Evolutionary conservation across 2,797 vertebrate genomes (phyloP).

Genomic region (Sylvilagus floridanus): DNA sequence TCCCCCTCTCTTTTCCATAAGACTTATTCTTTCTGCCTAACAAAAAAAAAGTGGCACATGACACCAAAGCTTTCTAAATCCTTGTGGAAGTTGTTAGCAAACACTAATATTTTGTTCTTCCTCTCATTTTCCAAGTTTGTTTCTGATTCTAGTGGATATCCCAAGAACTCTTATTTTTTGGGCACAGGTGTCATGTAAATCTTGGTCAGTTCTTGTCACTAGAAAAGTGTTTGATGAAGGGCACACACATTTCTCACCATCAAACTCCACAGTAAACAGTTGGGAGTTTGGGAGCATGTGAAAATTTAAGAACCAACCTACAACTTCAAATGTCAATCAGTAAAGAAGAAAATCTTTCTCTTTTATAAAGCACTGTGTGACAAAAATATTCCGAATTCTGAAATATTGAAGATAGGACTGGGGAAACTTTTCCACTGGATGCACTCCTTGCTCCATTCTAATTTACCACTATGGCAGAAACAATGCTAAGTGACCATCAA

Average conservation of each 20-base stretch:
- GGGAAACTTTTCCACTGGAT: neutral
- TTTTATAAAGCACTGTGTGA: neutral
- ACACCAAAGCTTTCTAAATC: neutral
- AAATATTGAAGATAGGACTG: neutral
- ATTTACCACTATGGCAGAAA: neutral
- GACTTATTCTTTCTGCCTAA: neutral
- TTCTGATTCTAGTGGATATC: neutral
- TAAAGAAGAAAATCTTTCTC: neutral
- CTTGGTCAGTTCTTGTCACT: neutral
- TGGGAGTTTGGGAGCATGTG: neutral
- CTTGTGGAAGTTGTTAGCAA: neutral
- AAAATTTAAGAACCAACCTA: neutral
- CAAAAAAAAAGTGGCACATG: neutral
- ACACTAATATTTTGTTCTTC: neutral
- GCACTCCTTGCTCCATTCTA: neutral
- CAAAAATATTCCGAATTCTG: neutral
- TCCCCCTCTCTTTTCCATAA: neutral
- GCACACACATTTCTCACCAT: neutral
- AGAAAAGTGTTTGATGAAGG: neutral
- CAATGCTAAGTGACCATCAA: neutral
- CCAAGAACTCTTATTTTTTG: neutral
- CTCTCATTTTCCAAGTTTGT: conserved; percentile 22
- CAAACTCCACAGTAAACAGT: neutral
- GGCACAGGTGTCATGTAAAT: neutral
- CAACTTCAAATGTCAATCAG: neutral